Evolutionary conservation across 2,888 invertebrate genomes (phyloP).

Genomic region (Laspeyria flexula): DNA sequence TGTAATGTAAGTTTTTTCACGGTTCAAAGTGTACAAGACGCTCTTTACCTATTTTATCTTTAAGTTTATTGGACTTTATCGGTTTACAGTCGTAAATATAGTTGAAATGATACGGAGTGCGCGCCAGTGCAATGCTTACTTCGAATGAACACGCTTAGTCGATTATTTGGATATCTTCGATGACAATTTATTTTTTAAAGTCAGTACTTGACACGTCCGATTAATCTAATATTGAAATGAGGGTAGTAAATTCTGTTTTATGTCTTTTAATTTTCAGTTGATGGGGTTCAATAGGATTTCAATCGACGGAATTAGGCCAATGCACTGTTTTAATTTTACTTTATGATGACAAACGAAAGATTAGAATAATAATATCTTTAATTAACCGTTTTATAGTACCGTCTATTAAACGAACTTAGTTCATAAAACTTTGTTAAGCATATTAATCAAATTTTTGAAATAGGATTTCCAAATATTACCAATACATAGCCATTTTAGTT

Average conservation of each 20-base stretch:
- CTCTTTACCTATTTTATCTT: slow-evolving; percentile 66
- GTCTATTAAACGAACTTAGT: slow-evolving; percentile 2
- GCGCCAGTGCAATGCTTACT: slow-evolving; percentile 50
- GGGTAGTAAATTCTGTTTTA: slow-evolving; percentile 39
- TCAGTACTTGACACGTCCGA: slow-evolving; percentile 38
- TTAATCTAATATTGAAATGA: slow-evolving; percentile 56
- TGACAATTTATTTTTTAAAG: slow-evolving; percentile 48
- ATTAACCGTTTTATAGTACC: slow-evolving; percentile 4
- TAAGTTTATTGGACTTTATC: slow-evolving; percentile 69
- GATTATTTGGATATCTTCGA: slow-evolving; percentile 54
- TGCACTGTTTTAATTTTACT: slow-evolving; percentile 21
- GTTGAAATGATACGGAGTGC: slow-evolving; percentile 53
- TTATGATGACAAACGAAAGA: slow-evolving; percentile 15
- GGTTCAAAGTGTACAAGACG: slow-evolving; percentile 54
- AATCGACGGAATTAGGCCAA: slow-evolving; percentile 19
- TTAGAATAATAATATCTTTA: slow-evolving; percentile 12
- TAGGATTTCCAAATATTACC: no score
- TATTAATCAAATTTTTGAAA: slow-evolving; percentile 12
- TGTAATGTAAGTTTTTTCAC: slow-evolving; percentile 50
- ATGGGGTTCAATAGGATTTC: slow-evolving; percentile 15
- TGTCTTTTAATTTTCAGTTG: slow-evolving; percentile 34
- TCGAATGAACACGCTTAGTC: slow-evolving; percentile 54
- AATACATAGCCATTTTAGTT: no score
- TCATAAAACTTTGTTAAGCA: background rate
- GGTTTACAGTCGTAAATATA: slow-evolving; percentile 70